phyloP scores from a whole-genome alignment of 2,113 vertebrate genomes.

The Muntiacus reevesi region DNA sequence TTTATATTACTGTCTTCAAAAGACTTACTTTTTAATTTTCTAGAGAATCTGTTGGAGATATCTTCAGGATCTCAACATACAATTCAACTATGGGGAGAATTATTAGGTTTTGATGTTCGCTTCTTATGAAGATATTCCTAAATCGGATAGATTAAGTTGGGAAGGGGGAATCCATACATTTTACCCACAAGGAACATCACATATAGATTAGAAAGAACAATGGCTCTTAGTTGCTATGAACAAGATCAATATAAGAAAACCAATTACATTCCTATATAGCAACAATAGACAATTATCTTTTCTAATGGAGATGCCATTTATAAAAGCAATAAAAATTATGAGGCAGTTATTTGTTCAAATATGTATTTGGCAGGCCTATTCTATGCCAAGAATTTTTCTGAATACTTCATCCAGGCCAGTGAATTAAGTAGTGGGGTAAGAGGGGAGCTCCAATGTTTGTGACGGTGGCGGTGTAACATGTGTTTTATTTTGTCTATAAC shows the following conservation, averaged over 20 bases:
- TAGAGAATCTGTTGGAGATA: neutral
- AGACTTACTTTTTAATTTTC: neutral
- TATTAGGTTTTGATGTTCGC: neutral
- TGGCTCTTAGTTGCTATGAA: neutral
- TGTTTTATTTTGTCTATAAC: neutral
- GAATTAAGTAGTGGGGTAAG: neutral
- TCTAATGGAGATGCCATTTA: neutral
- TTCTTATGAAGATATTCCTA: neutral
- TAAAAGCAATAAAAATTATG: neutral
- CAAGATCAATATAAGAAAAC: neutral
- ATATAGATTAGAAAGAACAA: neutral
- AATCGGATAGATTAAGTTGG: neutral
- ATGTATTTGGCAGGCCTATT: neutral
- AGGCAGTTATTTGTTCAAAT: neutral
- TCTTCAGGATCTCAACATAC: neutral
- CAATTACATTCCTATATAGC: neutral
- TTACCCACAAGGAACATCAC: neutral
- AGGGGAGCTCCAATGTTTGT: neutral
- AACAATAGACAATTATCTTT: neutral
- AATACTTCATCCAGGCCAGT: neutral
- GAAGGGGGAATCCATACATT: neutral
- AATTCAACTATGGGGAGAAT: neutral
- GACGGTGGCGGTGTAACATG: accelerated
- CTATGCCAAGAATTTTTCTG: neutral
- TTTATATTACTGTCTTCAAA: neutral